These are phyloP conservation scores for Pandemis cinnamomeana DNA, from an alignment of 2,888 invertebrate species.

Conservation along the genomic window DNA sequence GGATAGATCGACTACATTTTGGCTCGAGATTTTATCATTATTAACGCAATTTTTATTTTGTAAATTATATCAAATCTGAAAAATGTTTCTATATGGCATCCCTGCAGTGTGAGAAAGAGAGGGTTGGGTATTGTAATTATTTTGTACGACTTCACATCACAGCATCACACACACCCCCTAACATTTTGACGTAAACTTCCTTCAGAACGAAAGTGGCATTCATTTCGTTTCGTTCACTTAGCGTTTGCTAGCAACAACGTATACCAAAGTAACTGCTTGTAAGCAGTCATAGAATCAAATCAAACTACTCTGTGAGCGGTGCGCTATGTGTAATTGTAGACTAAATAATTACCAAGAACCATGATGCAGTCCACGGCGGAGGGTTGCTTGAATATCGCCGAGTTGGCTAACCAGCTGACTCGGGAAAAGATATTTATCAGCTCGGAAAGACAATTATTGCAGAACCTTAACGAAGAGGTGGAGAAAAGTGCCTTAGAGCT, in stretches of 20 bases:
- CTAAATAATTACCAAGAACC: slow-evolving; percentile 52
- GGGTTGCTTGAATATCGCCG: slow-evolving; percentile 80
- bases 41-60: neutral
- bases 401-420: slow-evolving; percentile 86
- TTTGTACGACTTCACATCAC: neutral
- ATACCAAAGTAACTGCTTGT: slow-evolving; percentile 33
- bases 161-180: slow-evolving; percentile 19
- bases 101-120: slow-evolving; percentile 3
- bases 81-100: slow-evolving; percentile 4
- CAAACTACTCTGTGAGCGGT: slow-evolving; percentile 23
- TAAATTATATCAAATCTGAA: neutral
- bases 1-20: no score
- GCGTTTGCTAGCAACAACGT: slow-evolving; percentile 37
- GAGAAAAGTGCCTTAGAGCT: slow-evolving; percentile 82
- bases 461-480: slow-evolving; percentile 90
- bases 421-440: slow-evolving; percentile 95
- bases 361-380: slow-evolving; percentile 81
- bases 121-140: neutral
- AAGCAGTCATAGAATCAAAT: slow-evolving; percentile 26
- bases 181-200: slow-evolving; percentile 40
- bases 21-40: no score
- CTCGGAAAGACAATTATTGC: slow-evolving; percentile 92
- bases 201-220: slow-evolving; percentile 47
- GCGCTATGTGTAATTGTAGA: slow-evolving; percentile 57
- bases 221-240: slow-evolving; percentile 50